Percentiles rank a stretch among this genome's conserved stretches.
These are phyloP conservation scores for Poicephalus meyeri DNA, from an alignment of 2,113 vertebrate species.

Conservation along the genomic window DNA sequence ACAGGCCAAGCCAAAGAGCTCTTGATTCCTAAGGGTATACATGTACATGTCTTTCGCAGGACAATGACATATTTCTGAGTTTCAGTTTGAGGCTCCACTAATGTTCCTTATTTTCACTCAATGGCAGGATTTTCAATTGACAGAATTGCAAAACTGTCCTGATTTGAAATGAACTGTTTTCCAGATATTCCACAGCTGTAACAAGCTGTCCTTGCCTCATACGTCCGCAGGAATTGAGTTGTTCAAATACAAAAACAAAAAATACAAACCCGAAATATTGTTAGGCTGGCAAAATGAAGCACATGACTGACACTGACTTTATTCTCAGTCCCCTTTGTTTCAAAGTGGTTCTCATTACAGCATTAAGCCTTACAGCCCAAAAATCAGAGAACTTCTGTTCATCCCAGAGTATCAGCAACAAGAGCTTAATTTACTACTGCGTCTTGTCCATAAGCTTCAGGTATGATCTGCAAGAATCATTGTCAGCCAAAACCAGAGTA, in stretches of 20 bases:
- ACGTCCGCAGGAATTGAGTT: not conserved
- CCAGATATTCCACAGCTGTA: conserved; percentile 1
- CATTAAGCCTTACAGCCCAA: not conserved
- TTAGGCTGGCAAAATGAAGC: conserved; percentile 1
- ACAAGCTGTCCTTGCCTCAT: not conserved
- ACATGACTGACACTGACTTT: not conserved
- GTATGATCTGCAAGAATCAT: not conserved
- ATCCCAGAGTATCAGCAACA: not conserved
- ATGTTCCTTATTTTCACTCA: not conserved
- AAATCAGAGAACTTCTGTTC: not conserved
- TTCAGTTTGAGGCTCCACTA: not conserved
- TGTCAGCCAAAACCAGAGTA: not conserved
- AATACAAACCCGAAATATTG: not conserved
- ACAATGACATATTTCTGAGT: not conserved
- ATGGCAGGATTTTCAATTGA: not conserved
- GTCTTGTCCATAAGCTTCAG: not conserved
- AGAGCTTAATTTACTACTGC: not conserved
- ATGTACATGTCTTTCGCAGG: not conserved
- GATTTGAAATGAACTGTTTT: not conserved
- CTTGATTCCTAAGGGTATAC: not conserved
- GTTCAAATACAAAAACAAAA: not conserved
- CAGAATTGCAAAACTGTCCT: not conserved
- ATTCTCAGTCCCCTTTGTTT: not conserved
- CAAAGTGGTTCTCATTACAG: not conserved
- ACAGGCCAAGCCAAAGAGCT: not conserved